Evolutionary conservation across 2,113 vertebrate genomes (phyloP).

Genomic region (Mola mola): DNA sequence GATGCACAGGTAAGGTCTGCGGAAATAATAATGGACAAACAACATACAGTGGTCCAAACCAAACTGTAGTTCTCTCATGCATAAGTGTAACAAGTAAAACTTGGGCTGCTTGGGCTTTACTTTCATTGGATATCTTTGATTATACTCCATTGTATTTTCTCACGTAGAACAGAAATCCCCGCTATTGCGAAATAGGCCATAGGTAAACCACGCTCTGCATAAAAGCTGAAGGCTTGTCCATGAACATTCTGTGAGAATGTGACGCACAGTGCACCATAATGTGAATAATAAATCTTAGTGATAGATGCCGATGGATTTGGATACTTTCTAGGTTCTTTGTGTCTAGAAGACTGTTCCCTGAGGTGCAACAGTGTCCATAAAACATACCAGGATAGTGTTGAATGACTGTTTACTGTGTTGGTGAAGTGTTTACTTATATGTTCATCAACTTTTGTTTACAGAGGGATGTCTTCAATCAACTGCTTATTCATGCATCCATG

Average conservation of each 20-base stretch:
- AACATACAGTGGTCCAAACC: background rate
- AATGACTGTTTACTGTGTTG: background rate
- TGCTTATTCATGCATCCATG: constrained; percentile 90
- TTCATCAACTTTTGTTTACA: constrained; percentile 69
- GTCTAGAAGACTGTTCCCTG: constrained; percentile 5
- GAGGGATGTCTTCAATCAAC: constrained; percentile 93
- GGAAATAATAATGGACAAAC: background rate
- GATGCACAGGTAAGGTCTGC: constrained; percentile 88
- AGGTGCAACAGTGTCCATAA: constrained; percentile 20
- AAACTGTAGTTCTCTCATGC: background rate
- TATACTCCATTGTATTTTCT: too few species aligned
- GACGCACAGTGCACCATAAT: background rate
- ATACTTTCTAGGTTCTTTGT: constrained; percentile 22
- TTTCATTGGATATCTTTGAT: too few species aligned
- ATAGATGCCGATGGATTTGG: constrained; percentile 56
- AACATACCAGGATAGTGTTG: constrained; percentile 1
- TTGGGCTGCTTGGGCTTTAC: constrained; percentile 12
- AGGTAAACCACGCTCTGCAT: constrained; percentile 29
- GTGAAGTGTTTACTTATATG: constrained; percentile 37
- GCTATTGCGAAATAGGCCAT: constrained; percentile 21
- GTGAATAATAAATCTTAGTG: constrained; percentile 70
- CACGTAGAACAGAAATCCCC: constrained; percentile 19
- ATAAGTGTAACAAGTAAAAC: background rate
- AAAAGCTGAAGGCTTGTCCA: constrained; percentile 10
- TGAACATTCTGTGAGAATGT: constrained; percentile 26